A percentile compares a stretch with the other conserved stretches of the same genome.
Conservation (phyloP, 2,113 vertebrate species). For the Riparia riparia region DNA sequence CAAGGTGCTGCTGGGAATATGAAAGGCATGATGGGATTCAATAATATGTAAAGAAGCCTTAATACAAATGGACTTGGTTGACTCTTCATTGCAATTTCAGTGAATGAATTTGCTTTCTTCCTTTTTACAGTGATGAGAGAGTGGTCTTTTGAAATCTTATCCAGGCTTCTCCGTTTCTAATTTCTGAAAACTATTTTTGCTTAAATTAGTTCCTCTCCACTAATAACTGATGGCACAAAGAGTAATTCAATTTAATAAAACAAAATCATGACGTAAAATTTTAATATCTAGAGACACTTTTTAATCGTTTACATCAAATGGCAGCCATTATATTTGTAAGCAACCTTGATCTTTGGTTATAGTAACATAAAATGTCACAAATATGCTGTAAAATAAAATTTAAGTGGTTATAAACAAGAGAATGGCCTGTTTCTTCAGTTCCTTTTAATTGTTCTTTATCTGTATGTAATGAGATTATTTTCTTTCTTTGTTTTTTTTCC, state of each 20-base stretch:
- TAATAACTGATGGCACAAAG: slow-evolving; percentile 69
- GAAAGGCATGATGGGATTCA: slow-evolving; percentile 99
- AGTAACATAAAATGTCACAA: slow-evolving; percentile 76
- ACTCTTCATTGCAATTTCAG: slow-evolving; percentile 71
- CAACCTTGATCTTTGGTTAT: slow-evolving; percentile 71
- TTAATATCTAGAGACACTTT: slow-evolving; percentile 80
- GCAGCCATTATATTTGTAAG: slow-evolving; percentile 82
- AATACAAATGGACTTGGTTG: slow-evolving; percentile 75
- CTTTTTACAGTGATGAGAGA: slow-evolving; percentile 63
- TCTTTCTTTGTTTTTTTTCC: background rate
- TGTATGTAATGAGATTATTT: background rate
- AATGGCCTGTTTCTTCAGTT: background rate
- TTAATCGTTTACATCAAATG: slow-evolving; percentile 77
- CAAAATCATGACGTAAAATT: slow-evolving; percentile 79
- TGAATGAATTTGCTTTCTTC: slow-evolving; percentile 71
- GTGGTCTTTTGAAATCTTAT: slow-evolving; percentile 56
- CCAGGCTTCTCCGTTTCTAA: slow-evolving; percentile 66
- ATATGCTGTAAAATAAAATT: slow-evolving; percentile 84
- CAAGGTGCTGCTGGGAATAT: slow-evolving; percentile 98
- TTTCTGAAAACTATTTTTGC: slow-evolving; percentile 78
- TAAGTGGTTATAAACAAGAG: slow-evolving; percentile 73
- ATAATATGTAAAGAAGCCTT: slow-evolving; percentile 95
- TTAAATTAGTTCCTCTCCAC: slow-evolving; percentile 70
- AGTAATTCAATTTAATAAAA: slow-evolving; percentile 71
- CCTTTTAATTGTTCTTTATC: background rate